Evolutionary conservation across 2,113 vertebrate species (phyloP), one percentile per base, ranked within the genome.

Genomic region (Tiliqua scincoides): DNA sequence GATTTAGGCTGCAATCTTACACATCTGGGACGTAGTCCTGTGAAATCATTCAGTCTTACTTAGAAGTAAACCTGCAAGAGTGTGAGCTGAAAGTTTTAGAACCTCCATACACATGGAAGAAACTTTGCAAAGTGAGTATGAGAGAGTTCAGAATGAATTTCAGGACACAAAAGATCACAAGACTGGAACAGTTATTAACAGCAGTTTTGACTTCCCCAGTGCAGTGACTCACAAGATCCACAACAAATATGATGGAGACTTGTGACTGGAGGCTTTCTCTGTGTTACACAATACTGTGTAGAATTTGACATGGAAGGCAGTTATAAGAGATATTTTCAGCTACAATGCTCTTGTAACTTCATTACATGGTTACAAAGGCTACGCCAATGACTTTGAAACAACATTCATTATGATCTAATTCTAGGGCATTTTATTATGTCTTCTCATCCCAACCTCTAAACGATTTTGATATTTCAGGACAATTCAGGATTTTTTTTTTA

Each of bases 121-220:
- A 76, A 82, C 70, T 77, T 81, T 90, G 65, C 73, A 80, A 61
- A 20, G 79, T 91, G 91, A 90, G 54, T 83, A 85, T 89, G 78
- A 91, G 86, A 85, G 90, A 91, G 70, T 84, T 88, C 52, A 82
- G 30, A 86, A 89, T 48, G 85, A 91, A 90, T 94, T 95, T 91
- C 91, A 86, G 78, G 89, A 88, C 12, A 18, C 54, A 62, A 62
- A 76, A 79, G 89, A 88, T 94, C 94, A 95, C 91, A 89, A 87
- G 94, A 84, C 78, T 91, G 94, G 93, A 95, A 95, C 87, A 94
- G 87, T 90, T 93, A 94, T 92, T 93, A 92, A 94, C 92, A 95
- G 93, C 57, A 78, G 92, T 82, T 88, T 54, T 84, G 74, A 88
- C 92, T 94, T 93, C 91, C 90, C 85, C 76, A 81, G 3, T n/a